Conservation (phyloP, 1,140 invertebrate genomes). For the Bilobella aurantiaca region DNA sequence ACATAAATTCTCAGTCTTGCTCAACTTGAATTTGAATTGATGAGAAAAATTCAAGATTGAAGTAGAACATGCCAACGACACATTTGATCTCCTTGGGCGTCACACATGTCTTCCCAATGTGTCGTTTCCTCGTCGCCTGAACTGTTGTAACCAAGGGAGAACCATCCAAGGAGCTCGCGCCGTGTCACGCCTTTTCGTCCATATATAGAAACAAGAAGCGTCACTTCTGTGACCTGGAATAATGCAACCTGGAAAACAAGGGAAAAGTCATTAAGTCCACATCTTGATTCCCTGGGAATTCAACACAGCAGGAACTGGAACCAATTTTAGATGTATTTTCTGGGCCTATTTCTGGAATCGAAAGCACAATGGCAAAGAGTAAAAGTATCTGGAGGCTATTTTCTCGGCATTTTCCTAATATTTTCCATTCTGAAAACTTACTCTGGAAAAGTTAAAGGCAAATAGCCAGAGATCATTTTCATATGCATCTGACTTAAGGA, state of each 20-base stretch:
- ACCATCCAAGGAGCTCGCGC: slow-evolving; percentile 94
- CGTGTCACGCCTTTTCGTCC: slow-evolving; percentile 82
- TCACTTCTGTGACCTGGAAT: slow-evolving; percentile 90
- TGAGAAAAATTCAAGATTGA: slow-evolving; percentile 36
- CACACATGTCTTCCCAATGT: slow-evolving; percentile 85
- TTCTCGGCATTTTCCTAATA: too few species aligned
- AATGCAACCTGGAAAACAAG: slow-evolving; percentile 60
- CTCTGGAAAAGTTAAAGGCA: too few species aligned
- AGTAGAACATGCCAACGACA: slow-evolving; percentile 65
- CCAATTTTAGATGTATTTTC: too few species aligned
- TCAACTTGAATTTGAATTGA: background rate
- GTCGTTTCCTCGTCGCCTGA: slow-evolving; percentile 83
- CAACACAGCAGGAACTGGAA: slow-evolving; percentile 5
- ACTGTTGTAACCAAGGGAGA: slow-evolving; percentile 78
- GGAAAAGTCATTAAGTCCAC: background rate
- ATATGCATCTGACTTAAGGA: too few species aligned
- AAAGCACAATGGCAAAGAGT: too few species aligned
- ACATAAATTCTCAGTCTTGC: background rate
- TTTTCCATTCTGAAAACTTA: too few species aligned
- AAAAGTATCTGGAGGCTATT: too few species aligned
- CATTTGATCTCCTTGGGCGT: slow-evolving; percentile 57
- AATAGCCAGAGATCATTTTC: too few species aligned
- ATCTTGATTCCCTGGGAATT: background rate
- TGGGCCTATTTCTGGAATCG: too few species aligned
- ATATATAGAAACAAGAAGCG: slow-evolving; percentile 85